Conservation (phyloP, 2,113 vertebrate species). For the Elephas maximus region DNA sequence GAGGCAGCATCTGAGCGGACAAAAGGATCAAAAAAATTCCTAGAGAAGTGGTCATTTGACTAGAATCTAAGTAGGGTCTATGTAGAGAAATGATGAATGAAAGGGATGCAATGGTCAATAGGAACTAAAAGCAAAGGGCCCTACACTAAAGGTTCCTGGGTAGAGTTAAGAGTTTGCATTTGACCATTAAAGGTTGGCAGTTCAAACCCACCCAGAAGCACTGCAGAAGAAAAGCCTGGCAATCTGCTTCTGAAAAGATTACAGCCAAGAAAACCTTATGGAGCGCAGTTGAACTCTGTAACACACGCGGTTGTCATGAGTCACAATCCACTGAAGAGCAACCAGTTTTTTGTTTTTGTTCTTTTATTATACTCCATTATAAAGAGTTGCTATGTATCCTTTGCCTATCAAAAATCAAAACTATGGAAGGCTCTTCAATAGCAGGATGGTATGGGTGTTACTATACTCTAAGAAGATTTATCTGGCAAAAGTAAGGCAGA, state of each 20-base stretch:
- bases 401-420: background rate
- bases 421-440: background rate
- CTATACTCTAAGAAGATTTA: background rate
- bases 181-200: too few relatives aligned
- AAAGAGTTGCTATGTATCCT: slow-evolving; percentile 41
- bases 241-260: background rate
- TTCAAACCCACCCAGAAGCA: background rate
- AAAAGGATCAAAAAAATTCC: background rate
- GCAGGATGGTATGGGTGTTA: background rate
- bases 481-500: background rate
- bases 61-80: background rate
- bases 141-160: too few relatives aligned
- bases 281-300: background rate
- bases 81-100: background rate
- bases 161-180: too few relatives aligned
- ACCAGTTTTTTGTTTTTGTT: background rate
- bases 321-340: background rate
- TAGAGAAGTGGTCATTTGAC: slow-evolving; percentile 9
- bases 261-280: background rate
- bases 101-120: background rate
- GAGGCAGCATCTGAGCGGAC: background rate
- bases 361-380: background rate
- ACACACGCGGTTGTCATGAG: background rate
- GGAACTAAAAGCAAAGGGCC: background rate
- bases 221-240: background rate